Conservation (phyloP, 2,797 vertebrate species). For the Strix occidentalis region DNA sequence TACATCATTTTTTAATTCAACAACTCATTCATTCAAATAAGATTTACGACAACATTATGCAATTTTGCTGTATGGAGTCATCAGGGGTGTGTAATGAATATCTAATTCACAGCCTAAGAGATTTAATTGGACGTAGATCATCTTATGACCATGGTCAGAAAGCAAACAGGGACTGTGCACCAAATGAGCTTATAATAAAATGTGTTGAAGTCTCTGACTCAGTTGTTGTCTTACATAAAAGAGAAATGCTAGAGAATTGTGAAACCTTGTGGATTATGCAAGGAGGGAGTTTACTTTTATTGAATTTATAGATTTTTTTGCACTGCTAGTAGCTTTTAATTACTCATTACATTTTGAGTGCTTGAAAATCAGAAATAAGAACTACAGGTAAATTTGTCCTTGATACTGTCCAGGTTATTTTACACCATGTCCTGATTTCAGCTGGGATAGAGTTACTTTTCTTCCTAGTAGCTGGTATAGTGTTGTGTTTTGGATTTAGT, state of each 20-base stretch:
- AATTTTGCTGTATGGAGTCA: background rate
- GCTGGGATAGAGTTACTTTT: too few species aligned
- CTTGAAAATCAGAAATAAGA: conserved; percentile 7
- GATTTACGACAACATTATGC: conserved; percentile 29
- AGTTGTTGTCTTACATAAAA: conserved; percentile 38
- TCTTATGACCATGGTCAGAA: background rate
- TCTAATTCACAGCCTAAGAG: background rate
- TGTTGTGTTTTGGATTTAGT: too few species aligned
- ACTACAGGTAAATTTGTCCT: background rate
- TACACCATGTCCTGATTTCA: background rate
- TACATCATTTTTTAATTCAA: conserved; percentile 48
- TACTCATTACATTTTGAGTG: background rate
- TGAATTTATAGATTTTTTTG: conserved; percentile 1
- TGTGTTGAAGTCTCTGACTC: conserved; percentile 33
- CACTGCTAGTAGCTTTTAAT: background rate
- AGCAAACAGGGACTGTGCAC: background rate
- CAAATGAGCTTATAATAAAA: background rate
- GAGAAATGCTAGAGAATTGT: conserved; percentile 29
- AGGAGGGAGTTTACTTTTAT: background rate
- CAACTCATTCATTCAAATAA: conserved; percentile 8
- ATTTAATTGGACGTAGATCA: conserved; percentile 38
- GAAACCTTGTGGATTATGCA: conserved; percentile 52
- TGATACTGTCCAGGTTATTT: background rate
- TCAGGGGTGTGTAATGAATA: conserved; percentile 25
- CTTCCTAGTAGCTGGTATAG: too few species aligned